Evolutionary conservation across 2,888 invertebrate genomes (phyloP), one percentile per base, ranked within the genome.

Genomic region (Bembecia ichneumoniformis): DNA sequence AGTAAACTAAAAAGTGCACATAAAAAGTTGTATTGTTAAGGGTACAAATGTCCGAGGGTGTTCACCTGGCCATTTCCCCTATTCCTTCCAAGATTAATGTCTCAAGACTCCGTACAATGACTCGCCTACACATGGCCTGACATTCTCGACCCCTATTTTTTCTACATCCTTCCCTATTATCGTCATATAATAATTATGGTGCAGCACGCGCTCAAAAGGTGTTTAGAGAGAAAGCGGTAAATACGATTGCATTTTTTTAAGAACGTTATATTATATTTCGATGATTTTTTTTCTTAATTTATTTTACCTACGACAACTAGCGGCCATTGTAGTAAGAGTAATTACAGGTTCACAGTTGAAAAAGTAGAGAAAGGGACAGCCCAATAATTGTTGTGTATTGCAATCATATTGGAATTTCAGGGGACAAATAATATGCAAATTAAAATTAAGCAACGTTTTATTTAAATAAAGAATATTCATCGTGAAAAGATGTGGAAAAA

Each of bases 171-270:
- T 70, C 68, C 71, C 69, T 76, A 74, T 76, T 77, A 75, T 71
- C 62, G 67, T 63, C 69, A 69, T 64, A 72, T 68, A 74, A 77
- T 68, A 74, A 77, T 77, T 73, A 76, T 59, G 58, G 52, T 54
- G 59, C 64, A 71, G 80, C 83, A 83, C 84, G 82, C 79, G 82
- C 69, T 56, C 63, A 62, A 79, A 83, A 83, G 83, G 82, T 83
- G 83, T 77, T 77, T 74, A 77, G 77, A 72, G 82, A 83, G 82
- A 83, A 82, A 83, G 82, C 77, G 64, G 63, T 71, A 72, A 77
- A 75, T 70, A 74, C 14, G 16, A 44, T 15, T 14, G 44, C 17
- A 28, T 44, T 44, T 16, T 73, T 72, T 64, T n/a, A n/a, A n/a
- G n/a, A n/a, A n/a, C 66, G 68, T 67, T 54, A 49, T 55, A 48